These are phyloP conservation scores for Musca vetustissima DNA, from an alignment of 1,140 invertebrate species.

Conservation along the genomic window DNA sequence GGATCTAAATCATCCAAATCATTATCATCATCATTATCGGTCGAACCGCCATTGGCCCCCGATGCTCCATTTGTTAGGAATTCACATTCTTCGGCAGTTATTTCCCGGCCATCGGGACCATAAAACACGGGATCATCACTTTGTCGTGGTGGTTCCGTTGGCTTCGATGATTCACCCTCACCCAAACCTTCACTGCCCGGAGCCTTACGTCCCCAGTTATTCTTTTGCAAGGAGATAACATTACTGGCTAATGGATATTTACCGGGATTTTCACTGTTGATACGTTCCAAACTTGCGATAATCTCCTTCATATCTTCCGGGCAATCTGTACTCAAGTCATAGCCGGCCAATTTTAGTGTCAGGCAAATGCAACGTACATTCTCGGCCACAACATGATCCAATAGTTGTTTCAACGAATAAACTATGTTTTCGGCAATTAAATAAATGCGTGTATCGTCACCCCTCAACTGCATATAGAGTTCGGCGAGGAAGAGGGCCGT, in stretches of 20 bases:
- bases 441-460: conserved; percentile 47
- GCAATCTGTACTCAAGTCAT: conserved; percentile 50
- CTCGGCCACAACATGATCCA: conserved; percentile 43
- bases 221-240: conserved; percentile 50
- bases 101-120: conserved; percentile 57
- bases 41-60: conserved; percentile 39
- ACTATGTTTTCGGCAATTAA: conserved; percentile 51
- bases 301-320: conserved; percentile 45
- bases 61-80: conserved; percentile 51
- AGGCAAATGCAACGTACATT: conserved; percentile 62
- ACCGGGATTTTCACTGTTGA: conserved; percentile 41
- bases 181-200: conserved; percentile 17
- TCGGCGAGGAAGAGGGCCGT: conserved; percentile 50
- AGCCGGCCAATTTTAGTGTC: conserved; percentile 58
- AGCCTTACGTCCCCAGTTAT: conserved; percentile 51
- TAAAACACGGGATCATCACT: conserved; percentile 57
- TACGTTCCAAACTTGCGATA: conserved; percentile 38
- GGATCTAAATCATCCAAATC: conserved; percentile 54
- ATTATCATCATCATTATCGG: conserved; percentile 45
- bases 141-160: conserved; percentile 40
- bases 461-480: conserved; percentile 51
- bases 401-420: conserved; percentile 41
- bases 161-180: conserved; percentile 27
- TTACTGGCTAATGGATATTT: conserved; percentile 48
- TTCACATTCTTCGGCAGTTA: conserved; percentile 58